Conservation (phyloP, 2,888 invertebrate genomes). For the Euzetes globulus region DNA sequence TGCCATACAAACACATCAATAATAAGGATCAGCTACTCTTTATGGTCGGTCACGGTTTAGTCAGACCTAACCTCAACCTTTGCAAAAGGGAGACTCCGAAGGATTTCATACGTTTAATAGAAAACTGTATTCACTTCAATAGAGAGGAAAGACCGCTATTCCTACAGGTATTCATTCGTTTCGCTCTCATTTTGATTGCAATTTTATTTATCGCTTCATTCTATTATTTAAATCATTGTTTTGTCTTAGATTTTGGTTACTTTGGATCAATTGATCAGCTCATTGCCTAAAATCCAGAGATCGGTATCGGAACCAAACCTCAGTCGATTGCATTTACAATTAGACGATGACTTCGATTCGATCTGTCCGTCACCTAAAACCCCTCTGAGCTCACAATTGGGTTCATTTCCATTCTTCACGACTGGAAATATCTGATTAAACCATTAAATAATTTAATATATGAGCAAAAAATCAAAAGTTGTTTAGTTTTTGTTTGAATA, state of each 20-base stretch:
- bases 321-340: constrained; percentile 72
- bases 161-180: constrained; percentile 54
- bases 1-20: constrained; percentile 87
- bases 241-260: constrained; percentile 68
- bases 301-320: constrained; percentile 80
- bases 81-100: constrained; percentile 83
- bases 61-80: constrained; percentile 75
- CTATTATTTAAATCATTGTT: constrained; percentile 38
- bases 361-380: constrained; percentile 91
- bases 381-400: constrained; percentile 78
- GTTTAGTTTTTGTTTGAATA: too few species aligned
- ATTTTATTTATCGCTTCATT: neutral
- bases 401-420: constrained; percentile 52
- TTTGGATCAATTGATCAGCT: constrained; percentile 61
- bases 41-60: constrained; percentile 88
- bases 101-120: constrained; percentile 72
- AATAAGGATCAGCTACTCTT: constrained; percentile 92
- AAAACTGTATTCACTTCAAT: constrained; percentile 82
- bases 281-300: constrained; percentile 82
- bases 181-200: neutral
- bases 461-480: too few species aligned
- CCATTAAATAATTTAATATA: too few species aligned
- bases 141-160: constrained; percentile 83
- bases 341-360: constrained; percentile 72
- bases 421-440: neutral